phyloP scores from a whole-genome alignment of 2,888 invertebrate genomes.

The Apotomis capreana region DNA sequence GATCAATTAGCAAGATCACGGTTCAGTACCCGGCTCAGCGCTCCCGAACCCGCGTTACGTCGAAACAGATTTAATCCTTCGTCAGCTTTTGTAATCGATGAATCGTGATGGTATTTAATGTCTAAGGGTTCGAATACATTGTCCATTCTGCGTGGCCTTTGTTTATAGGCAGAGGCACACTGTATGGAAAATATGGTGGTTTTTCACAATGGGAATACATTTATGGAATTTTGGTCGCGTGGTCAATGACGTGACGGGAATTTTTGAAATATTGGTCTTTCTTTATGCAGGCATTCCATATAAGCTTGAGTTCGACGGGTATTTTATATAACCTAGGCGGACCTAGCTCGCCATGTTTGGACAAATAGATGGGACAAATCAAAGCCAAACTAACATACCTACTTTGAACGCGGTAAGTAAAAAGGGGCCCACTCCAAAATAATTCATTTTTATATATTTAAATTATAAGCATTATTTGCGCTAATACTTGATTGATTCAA shows the following conservation, averaged over 20 bases:
- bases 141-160: slow-evolving; percentile 11
- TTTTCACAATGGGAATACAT: neutral
- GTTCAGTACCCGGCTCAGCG: slow-evolving; percentile 11
- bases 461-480: too few relatives aligned
- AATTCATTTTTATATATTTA: too few relatives aligned
- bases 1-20: slow-evolving; percentile 33
- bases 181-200: neutral
- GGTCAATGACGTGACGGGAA: neutral
- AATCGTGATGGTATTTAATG: slow-evolving; percentile 23
- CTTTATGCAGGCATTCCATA: neutral
- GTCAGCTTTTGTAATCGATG: slow-evolving; percentile 37
- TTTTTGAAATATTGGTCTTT: neutral
- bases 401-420: too few relatives aligned
- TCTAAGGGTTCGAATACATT: slow-evolving; percentile 6
- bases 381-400: too few relatives aligned
- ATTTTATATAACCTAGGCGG: too few relatives aligned
- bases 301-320: neutral
- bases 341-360: too few relatives aligned
- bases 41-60: slow-evolving; percentile 17
- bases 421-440: too few relatives aligned
- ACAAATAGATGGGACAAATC: too few relatives aligned
- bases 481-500: too few relatives aligned
- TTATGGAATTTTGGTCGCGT: neutral
- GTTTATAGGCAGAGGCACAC: neutral
- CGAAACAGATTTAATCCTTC: slow-evolving; percentile 39